Conservation (phyloP, 1,140 invertebrate genomes). For the silkworm (Bombyx mori) region ASM3026992v2 NC_085113.1:1559501-1560000, state of each 20-base stretch:
- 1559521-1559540: too few relatives aligned
- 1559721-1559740: not conserved
- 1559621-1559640: too few relatives aligned
- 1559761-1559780: constrained; percentile 9
- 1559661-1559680: not conserved
- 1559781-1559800: constrained; percentile 21
- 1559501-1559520: too few relatives aligned
- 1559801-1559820: constrained; percentile 21
- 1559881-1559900: constrained; percentile 48
- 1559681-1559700: constrained; percentile 4
- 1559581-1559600: too few relatives aligned
- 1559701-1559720: not conserved
- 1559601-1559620: too few relatives aligned
- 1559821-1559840: constrained; percentile 52
- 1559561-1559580: too few relatives aligned
- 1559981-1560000: constrained; percentile 56
- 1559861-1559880: constrained; percentile 51
- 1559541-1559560: too few relatives aligned
- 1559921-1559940: constrained; percentile 17
- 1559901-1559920: constrained; percentile 46
- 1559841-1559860: constrained; percentile 55
- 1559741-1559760: not conserved
- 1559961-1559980: constrained; percentile 60
- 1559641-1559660: too few relatives aligned
- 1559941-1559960: constrained; percentile 21